Percentiles rank a stretch among this genome's conserved stretches.
These are phyloP conservation scores for Drosophila siamana DNA, from an alignment of 2,888 invertebrate genomes.

Conservation along the genomic window DNA sequence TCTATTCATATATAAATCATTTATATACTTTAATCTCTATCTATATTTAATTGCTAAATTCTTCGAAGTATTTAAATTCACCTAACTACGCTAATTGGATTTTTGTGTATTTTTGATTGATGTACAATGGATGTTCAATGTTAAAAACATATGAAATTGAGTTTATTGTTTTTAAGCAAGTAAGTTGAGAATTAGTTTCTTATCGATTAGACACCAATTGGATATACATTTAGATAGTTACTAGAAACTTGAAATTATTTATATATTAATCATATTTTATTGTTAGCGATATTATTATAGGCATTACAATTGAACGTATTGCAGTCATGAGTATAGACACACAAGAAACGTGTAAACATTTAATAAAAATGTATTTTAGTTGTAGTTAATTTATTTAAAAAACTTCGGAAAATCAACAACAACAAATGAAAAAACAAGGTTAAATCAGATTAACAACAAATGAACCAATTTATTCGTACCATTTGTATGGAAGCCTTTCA, in stretches of 20 bases:
- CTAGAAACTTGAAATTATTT: constrained; percentile 47
- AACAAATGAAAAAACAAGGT: constrained; percentile 46
- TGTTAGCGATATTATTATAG: constrained; percentile 30
- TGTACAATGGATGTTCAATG: constrained; percentile 39
- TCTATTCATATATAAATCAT: neutral
- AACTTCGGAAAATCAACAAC: constrained; percentile 49
- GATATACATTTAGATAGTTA: constrained; percentile 55
- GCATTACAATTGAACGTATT: constrained; percentile 53
- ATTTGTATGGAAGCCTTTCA: constrained; percentile 84
- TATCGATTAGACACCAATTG: constrained; percentile 60
- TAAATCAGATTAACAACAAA: constrained; percentile 55
- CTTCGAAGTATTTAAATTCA: neutral
- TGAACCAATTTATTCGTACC: constrained; percentile 84
- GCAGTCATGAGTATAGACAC: constrained; percentile 57
- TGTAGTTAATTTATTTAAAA: constrained; percentile 24
- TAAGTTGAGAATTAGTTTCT: constrained; percentile 37
- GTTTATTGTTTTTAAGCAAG: constrained; percentile 24
- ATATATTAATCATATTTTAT: constrained; percentile 30
- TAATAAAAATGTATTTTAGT: constrained; percentile 39
- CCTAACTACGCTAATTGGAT: neutral
- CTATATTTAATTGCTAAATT: neutral
- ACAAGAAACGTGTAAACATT: constrained; percentile 69
- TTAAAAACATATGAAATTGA: neutral
- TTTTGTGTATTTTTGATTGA: constrained; percentile 15
- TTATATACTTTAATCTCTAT: neutral